Conservation (phyloP, 2,113 vertebrate species). For the Mus musculus region DNA sequence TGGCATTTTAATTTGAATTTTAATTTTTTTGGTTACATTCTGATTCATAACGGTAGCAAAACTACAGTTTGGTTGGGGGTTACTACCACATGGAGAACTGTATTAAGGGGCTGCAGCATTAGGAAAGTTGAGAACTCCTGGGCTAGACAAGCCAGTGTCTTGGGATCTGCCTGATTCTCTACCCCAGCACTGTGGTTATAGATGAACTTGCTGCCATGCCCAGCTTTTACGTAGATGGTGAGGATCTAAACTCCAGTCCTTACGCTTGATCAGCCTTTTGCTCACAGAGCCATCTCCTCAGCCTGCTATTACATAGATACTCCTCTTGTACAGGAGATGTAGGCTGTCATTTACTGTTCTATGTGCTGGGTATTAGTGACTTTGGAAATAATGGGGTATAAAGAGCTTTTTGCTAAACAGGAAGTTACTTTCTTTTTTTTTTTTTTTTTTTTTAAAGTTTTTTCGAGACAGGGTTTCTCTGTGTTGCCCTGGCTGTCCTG, state of each 20-base stretch:
- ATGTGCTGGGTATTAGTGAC: not conserved
- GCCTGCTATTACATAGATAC: not conserved
- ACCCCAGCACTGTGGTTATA: not conserved
- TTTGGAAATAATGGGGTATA: not conserved
- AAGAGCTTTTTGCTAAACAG: not conserved
- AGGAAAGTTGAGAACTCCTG: not conserved
- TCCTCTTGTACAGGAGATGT: not conserved
- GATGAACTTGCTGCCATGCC: not conserved
- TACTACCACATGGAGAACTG: not conserved
- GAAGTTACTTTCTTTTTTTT: slow-evolving; percentile 6
- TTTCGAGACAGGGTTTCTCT: too few relatives aligned
- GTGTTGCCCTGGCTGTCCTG: too few relatives aligned
- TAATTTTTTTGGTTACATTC: not conserved
- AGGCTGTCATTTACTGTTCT: not conserved
- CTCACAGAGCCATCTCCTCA: too few relatives aligned
- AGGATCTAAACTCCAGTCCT: not conserved
- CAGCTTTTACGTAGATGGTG: not conserved
- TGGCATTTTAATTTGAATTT: too few relatives aligned
- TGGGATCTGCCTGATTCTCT: not conserved
- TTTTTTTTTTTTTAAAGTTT: too few relatives aligned
- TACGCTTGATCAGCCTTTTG: not conserved
- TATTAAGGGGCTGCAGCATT: not conserved
- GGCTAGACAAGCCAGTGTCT: not conserved
- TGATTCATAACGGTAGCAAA: not conserved
- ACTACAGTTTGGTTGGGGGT: not conserved